Percentiles rank a stretch among this genome's conserved stretches.
These are phyloP conservation scores for Leptosomus discolor DNA, from an alignment of 2,113 vertebrate genomes.

Conservation along the genomic window DNA sequence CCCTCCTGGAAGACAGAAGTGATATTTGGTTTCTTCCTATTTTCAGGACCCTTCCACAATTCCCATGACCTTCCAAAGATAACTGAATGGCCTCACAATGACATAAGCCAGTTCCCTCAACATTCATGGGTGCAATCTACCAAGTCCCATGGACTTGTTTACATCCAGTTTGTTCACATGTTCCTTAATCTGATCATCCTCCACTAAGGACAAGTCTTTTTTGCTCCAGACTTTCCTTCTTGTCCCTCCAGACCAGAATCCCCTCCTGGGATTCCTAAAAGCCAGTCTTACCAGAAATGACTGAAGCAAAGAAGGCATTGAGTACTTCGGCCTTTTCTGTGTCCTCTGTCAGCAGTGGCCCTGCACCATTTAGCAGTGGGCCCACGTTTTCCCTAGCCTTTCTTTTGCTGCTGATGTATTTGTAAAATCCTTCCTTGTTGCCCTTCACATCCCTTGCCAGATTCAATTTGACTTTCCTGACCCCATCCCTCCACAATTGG, in stretches of 20 bases:
- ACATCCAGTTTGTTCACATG: neutral
- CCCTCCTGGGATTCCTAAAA: neutral
- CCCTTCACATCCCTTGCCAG: neutral
- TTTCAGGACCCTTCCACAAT: neutral
- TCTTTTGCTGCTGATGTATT: neutral
- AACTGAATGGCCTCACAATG: neutral
- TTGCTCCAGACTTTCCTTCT: neutral
- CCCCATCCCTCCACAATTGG: fast-evolving
- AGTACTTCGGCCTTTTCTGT: neutral
- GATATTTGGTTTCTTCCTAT: neutral
- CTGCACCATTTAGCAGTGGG: neutral
- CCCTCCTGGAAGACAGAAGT: neutral
- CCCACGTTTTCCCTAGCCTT: neutral
- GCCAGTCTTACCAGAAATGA: neutral
- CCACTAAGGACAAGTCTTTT: neutral
- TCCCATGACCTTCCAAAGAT: neutral
- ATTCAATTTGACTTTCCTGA: neutral
- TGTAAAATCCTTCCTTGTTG: neutral
- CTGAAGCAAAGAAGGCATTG: neutral
- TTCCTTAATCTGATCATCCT: neutral
- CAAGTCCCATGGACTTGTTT: neutral
- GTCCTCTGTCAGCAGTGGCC: neutral
- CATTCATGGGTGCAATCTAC: neutral
- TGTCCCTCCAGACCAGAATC: no score
- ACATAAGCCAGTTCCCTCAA: neutral